Evolutionary conservation across 1,140 invertebrate genomes (phyloP), one percentile per base, ranked within the genome.

Genomic region (Bombus impatiens): DNA sequence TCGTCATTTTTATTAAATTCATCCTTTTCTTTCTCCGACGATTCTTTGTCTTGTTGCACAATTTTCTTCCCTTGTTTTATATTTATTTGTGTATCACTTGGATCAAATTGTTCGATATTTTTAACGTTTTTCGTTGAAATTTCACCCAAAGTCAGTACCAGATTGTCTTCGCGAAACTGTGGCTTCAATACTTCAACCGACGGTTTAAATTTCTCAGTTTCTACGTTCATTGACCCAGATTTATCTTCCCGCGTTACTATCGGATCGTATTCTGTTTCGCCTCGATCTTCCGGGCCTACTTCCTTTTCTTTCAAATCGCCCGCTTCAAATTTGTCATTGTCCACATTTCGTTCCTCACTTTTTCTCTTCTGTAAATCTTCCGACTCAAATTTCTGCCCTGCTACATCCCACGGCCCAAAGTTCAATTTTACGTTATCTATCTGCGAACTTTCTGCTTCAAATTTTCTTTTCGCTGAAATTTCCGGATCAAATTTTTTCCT

Each of bases 11-110:
- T 18, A 10, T 9, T 25, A 8, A 9, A 37, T 9, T 37, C 32
- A 0, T 68, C 35, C 1, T 25, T 35, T 22, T 1, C 32, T 10
- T 25, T 10, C 22, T 35, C 9, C 0, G 67, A 10, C 0, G 1
- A 35, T 37, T 25, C 35, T 25, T 25, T 10, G 10, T 25, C 35
- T 0, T 68, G 9, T 25, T 1, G 18, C 13, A 6, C 0, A 25
- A 25, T 37, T 68, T 8, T 35, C 18, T 35, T 22, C 35, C 9
- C 18, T 22, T 22, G 8, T 35, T 22, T 35, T 10, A 13, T 13
- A 3, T 15, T 18, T 18, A 22, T 32, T 6, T 3, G n/a, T 8
- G 32, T 8, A 0, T 4, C 32, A 10, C 22, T 0, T 2, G 18
- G 6, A 68, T 22, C 67, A 25, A 18, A 68, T 9, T 18, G 67